These are phyloP conservation scores for Brachyalestes nurse DNA, from an alignment of 2,797 vertebrate species.

Conservation along the genomic window DNA sequence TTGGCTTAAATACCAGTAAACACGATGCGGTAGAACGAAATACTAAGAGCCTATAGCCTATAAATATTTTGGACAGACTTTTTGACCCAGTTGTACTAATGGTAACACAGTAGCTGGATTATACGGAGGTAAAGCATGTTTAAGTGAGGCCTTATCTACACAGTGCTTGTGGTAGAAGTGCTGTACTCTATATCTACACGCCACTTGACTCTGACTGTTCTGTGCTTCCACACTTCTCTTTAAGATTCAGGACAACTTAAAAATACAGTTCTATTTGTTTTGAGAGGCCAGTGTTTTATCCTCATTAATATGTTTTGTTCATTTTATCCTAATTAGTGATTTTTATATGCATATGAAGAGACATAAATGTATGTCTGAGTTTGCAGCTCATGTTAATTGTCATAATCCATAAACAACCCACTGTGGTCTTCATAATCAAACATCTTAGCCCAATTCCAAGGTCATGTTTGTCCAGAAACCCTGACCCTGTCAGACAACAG, in stretches of 20 bases:
- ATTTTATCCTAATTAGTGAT: neutral
- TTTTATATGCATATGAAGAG: neutral
- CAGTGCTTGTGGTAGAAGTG: neutral
- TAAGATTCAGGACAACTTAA: neutral
- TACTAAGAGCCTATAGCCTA: too few relatives aligned
- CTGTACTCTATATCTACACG: neutral
- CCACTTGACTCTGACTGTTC: conserved; percentile 17
- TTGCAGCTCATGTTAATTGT: neutral
- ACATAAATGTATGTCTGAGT: neutral
- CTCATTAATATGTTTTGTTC: neutral
- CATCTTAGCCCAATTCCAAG: neutral
- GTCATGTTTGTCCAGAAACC: conserved; percentile 15
- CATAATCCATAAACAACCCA: conserved; percentile 1
- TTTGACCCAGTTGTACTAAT: too few relatives aligned
- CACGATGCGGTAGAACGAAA: neutral
- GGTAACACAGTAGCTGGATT: too few relatives aligned
- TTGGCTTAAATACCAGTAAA: too few relatives aligned
- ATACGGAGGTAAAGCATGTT: too few relatives aligned
- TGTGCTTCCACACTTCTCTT: neutral
- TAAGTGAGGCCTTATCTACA: conserved; percentile 5
- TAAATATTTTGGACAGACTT: too few relatives aligned
- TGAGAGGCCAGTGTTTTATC: neutral
- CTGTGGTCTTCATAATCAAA: neutral
- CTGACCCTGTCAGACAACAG: neutral
- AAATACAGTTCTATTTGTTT: conserved; percentile 13